phyloP scores from a whole-genome alignment of 1,140 invertebrate genomes.

The Drosophila saltans region DNA sequence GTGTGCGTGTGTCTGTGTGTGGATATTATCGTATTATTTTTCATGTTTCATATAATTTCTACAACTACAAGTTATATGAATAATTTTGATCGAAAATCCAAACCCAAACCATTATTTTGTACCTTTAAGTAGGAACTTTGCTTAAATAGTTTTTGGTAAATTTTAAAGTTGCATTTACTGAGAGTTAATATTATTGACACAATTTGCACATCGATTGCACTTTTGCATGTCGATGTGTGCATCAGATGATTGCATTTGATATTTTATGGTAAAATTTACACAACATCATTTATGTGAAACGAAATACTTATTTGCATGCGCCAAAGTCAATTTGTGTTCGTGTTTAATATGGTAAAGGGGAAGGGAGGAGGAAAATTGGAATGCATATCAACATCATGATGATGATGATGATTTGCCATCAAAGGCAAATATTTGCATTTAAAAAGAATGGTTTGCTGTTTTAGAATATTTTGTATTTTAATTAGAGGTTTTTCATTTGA shows the following conservation, averaged over 20 bases:
- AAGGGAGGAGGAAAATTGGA: neutral
- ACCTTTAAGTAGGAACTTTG: too few species aligned
- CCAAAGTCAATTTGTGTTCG: slow-evolving; percentile 4
- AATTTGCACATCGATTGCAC: slow-evolving; percentile 16
- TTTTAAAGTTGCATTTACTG: slow-evolving; percentile 5
- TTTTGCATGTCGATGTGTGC: slow-evolving; percentile 5
- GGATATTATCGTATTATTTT: slow-evolving; percentile 1
- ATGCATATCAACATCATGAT: neutral
- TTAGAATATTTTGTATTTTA: slow-evolving; percentile 12
- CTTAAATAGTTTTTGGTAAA: slow-evolving; percentile 1
- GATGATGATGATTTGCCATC: slow-evolving; percentile 5
- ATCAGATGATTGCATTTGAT: slow-evolving; percentile 1
- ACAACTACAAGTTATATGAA: neutral
- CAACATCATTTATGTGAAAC: slow-evolving; percentile 13
- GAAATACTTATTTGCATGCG: slow-evolving; percentile 21
- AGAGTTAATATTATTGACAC: slow-evolving; percentile 12
- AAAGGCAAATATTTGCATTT: slow-evolving; percentile 8
- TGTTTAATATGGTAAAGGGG: neutral
- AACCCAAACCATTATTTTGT: too few species aligned
- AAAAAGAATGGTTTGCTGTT: slow-evolving; percentile 3
- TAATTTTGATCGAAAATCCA: neutral
- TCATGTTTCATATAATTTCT: neutral
- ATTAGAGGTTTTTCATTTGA: slow-evolving; percentile 1
- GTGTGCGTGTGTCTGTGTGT: too few species aligned
- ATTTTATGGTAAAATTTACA: slow-evolving; percentile 10